phyloP scores from a whole-genome alignment of 2,797 vertebrate genomes.

The Picus viridis region DNA sequence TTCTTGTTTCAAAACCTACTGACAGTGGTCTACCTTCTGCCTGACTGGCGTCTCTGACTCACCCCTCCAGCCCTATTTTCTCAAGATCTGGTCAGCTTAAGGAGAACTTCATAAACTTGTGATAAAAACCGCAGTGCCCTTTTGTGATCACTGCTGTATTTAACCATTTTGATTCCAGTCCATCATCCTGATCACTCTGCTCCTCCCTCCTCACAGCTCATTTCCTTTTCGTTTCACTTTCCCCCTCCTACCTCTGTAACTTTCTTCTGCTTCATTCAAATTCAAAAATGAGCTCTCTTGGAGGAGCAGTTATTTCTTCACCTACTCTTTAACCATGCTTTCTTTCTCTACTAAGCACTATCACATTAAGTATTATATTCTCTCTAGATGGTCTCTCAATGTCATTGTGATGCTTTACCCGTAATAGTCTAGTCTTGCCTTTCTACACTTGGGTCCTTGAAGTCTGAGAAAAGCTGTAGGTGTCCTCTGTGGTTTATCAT shows the following conservation, averaged over 20 bases:
- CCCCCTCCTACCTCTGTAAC: not conserved
- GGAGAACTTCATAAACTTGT: not conserved
- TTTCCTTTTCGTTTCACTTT: not conserved
- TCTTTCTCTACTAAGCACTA: not conserved
- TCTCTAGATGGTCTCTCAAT: not conserved
- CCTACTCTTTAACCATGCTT: not conserved
- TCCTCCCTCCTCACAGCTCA: not conserved
- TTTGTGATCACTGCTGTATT: not conserved
- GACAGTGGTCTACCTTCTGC: not conserved
- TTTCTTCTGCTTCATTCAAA: not conserved
- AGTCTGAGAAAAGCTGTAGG: not conserved
- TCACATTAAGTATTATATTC: not conserved
- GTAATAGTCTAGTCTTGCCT: not conserved
- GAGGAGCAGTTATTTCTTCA: slow-evolving; percentile 11
- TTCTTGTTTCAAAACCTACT: not conserved
- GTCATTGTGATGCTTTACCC: not conserved
- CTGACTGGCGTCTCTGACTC: not conserved
- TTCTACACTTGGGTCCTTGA: not conserved
- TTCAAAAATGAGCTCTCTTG: not conserved
- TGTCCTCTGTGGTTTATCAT: not conserved
- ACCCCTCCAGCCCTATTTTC: not conserved
- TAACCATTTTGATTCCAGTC: not conserved
- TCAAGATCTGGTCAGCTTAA: not conserved
- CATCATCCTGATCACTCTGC: not conserved
- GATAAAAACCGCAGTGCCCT: not conserved